Base-by-base conservation (phyloP, 2,113 vertebrate genomes). In the Fulmarus glacialis region DNA sequence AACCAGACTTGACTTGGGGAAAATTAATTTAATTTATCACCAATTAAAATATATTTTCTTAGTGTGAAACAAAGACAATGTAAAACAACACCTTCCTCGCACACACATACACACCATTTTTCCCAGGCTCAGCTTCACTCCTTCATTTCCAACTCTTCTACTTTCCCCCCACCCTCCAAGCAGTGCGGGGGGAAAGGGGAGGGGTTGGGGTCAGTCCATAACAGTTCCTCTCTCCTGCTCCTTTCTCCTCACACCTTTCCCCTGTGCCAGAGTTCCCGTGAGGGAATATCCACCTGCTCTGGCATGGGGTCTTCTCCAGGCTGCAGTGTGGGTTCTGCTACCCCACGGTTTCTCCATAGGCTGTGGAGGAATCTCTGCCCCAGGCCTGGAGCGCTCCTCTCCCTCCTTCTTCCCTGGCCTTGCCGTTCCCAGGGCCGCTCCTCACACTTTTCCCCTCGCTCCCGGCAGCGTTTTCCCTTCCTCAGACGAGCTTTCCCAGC, bases 171-270 rank as follows among this genome's bases (percentile, higher is more conserved):
- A 34, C 8, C 8, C n/a, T 18, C 12, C 32, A 43, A 14, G 45
- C 8, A 24, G 55, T 6, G 6, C 22, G 24, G 17, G 8, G 22
- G 32, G 6, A n/a, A 30, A 3, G 26, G 18, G 16, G 13, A 4
- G 4, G 10, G 8, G 20, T 5, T n/a, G 42, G 0, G 3, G 23
- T 42, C 32, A 24, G 29, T 6, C 52, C 26, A 1, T 15, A 19
- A 34, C 1, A 15, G 36, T 20, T 42, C 60, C 42, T 29, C 63
- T 32, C 63, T 53, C 45, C 73, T 43, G 7, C 53, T 68, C 30
- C 45, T 36, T 66, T 50, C 34, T 67, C 27, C 38, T 52, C 9
- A 10, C 17, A 2, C 26, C 7, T 30, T 26, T 47, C 8, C 19
- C 11, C 36, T 71, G 16, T 4, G 5, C 63, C 55, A 30, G 34